Percentiles rank a stretch among this genome's conserved stretches.
These are phyloP conservation scores for Ondatra zibethicus DNA, from an alignment of 2,113 vertebrate genomes.

Conservation along the genomic window DNA sequence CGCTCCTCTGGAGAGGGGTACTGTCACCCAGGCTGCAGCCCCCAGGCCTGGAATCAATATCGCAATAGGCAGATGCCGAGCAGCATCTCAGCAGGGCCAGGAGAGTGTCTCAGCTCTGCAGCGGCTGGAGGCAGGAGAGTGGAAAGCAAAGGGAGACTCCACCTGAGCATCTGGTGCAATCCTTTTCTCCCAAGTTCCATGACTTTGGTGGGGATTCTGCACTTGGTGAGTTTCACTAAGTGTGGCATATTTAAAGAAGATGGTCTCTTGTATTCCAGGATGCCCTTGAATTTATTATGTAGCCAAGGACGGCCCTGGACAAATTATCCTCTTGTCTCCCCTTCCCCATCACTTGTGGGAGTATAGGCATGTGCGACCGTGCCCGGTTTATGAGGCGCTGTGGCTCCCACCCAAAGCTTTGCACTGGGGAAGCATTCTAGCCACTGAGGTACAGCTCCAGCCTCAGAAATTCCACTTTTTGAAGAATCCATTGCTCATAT, in stretches of 20 bases:
- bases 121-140: neutral
- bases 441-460: neutral
- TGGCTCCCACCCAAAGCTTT: neutral
- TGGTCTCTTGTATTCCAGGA: neutral
- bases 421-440: neutral
- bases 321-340: neutral
- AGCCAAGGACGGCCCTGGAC: neutral
- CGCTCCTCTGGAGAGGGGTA: neutral
- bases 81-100: neutral
- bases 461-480: neutral
- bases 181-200: neutral
- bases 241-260: neutral
- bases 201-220: neutral
- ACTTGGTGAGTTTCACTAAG: neutral
- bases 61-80: neutral
- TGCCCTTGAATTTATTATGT: neutral
- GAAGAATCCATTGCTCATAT: neutral
- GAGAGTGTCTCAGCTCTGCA: neutral
- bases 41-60: neutral
- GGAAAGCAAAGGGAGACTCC: neutral
- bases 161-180: neutral
- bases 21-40: neutral
- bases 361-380: neutral
- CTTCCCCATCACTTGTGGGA: neutral
- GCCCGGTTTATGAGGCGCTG: neutral